Evolutionary conservation across 2,888 invertebrate genomes (phyloP).

Genomic region (Eumerus sabulonum): DNA sequence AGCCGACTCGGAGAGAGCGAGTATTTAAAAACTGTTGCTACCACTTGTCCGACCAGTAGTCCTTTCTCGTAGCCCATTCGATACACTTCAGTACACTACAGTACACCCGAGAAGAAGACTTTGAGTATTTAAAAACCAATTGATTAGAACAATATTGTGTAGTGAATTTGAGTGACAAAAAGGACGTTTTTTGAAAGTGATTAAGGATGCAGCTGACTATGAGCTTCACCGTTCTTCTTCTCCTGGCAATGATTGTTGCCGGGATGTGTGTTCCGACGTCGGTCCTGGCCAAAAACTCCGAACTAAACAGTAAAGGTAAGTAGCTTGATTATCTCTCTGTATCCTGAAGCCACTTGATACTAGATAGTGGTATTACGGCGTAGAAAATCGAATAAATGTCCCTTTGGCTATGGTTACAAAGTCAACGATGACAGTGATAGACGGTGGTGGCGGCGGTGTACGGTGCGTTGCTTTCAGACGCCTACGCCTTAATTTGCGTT

Average conservation of each 20-base stretch:
- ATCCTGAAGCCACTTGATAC: background rate
- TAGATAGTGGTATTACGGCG: background rate
- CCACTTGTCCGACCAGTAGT: conserved; percentile 60
- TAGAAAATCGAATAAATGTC: conserved; percentile 15
- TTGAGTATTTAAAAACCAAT: background rate
- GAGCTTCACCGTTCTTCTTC: conserved; percentile 54
- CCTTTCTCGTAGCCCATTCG: conserved; percentile 47
- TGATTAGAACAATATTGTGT: conserved; percentile 35
- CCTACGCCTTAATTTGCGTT: conserved; percentile 46
- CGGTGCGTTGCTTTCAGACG: conserved; percentile 11
- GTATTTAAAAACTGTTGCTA: conserved; percentile 67
- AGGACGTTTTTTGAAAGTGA: conserved; percentile 3
- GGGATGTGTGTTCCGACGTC: conserved; percentile 77
- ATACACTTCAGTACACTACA: conserved; percentile 34
- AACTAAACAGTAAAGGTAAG: conserved; percentile 73
- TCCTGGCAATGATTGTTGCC: conserved; percentile 72
- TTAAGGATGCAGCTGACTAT: conserved; percentile 46
- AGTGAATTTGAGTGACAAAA: conserved; percentile 43
- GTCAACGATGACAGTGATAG: conserved; percentile 3
- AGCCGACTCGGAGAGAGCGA: conserved; percentile 29
- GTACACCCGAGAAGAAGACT: background rate
- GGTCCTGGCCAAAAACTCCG: conserved; percentile 77
- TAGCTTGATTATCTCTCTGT: background rate
- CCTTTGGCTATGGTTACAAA: conserved; percentile 10
- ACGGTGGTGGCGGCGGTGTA: conserved; percentile 5